Percentiles rank a stretch among this genome's conserved stretches.
These are phyloP conservation scores for Dolichoris vasculosae DNA, from an alignment of 1,140 invertebrate genomes.

Conservation along the genomic window DNA sequence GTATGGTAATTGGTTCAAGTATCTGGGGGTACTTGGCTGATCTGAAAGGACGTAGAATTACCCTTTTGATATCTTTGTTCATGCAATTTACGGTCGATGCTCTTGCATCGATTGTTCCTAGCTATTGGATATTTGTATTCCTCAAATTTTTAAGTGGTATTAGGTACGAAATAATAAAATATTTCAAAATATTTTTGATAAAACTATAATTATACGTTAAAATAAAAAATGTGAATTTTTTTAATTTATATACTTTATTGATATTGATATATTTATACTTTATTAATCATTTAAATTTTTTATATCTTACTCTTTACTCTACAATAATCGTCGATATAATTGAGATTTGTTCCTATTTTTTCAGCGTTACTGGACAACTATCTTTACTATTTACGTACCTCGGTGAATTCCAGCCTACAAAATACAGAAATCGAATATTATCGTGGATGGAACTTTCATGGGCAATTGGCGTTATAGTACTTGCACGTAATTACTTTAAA, in stretches of 20 bases:
- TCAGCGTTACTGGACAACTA: slow-evolving; percentile 67
- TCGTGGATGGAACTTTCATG: slow-evolving; percentile 69
- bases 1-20: slow-evolving; percentile 78
- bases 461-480: slow-evolving; percentile 63
- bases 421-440: slow-evolving; percentile 63
- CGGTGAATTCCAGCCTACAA: slow-evolving; percentile 69
- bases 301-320: neutral
- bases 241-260: no score
- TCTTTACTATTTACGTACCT: slow-evolving; percentile 67
- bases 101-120: slow-evolving; percentile 74
- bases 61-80: slow-evolving; percentile 73
- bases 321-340: neutral
- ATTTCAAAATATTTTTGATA: neutral
- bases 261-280: neutral
- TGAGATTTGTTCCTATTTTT: slow-evolving; percentile 45
- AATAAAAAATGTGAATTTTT: no score
- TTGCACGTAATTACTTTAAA: slow-evolving; percentile 58
- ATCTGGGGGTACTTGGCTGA: slow-evolving; percentile 78
- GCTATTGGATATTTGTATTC: slow-evolving; percentile 75
- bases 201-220: no score
- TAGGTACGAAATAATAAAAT: slow-evolving; percentile 70
- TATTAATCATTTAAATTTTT: neutral
- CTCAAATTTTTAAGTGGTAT: slow-evolving; percentile 77
- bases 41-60: slow-evolving; percentile 72
- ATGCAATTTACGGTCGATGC: slow-evolving; percentile 74